A percentile compares a stretch with the other conserved stretches of the same genome.
phyloP scores from a whole-genome alignment of 1,140 invertebrate genomes.

The Diachasmimorpha longicaudata region DNA sequence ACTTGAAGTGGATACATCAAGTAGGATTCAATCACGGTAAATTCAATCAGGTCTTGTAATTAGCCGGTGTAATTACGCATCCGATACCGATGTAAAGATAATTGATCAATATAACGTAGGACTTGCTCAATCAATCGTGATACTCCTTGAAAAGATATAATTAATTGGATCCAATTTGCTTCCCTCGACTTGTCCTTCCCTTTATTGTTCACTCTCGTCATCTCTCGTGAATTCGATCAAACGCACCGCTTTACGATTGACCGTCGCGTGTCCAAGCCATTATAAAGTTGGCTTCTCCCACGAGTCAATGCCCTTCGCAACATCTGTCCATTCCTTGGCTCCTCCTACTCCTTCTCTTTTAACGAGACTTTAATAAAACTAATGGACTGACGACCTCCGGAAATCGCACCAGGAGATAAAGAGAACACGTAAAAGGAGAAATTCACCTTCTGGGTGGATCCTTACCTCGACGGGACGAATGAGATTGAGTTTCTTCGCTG shows the following conservation, averaged over 20 bases:
- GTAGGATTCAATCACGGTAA: not conserved
- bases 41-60: not conserved
- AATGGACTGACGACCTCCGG: not conserved
- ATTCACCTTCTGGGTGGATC: not conserved
- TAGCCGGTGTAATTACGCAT: not conserved
- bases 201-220: not conserved
- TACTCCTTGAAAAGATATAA: too few species aligned
- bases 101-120: too few species aligned
- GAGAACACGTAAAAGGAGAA: not conserved
- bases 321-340: not conserved
- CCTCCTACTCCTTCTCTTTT: not conserved
- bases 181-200: not conserved
- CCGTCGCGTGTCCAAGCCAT: not conserved
- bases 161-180: too few species aligned
- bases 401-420: not conserved
- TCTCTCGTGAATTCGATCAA: not conserved
- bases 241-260: not conserved
- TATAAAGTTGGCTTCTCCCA: not conserved
- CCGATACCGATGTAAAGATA: not conserved
- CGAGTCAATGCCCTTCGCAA: not conserved
- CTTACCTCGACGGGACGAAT: not conserved
- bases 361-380: slow-evolving; percentile 4
- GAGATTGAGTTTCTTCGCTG: not conserved
- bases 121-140: too few species aligned
- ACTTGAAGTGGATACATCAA: not conserved